A percentile compares a stretch with the other conserved stretches of the same genome.
phyloP scores from a whole-genome alignment of 35 echinoderm and acorn worm species.

The Ptychodera flava region DNA sequence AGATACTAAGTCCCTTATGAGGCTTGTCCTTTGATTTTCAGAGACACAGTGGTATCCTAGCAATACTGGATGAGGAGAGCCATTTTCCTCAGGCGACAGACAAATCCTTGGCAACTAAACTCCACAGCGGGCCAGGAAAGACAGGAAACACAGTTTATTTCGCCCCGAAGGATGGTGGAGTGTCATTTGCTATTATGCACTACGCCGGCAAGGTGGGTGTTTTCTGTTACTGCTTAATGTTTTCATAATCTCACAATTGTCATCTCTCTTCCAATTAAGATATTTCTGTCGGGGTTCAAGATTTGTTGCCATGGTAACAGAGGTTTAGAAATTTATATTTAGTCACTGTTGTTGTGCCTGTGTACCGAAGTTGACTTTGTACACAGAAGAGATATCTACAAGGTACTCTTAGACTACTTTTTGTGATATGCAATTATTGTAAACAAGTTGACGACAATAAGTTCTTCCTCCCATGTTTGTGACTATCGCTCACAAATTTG shows the following conservation, averaged over 20 bases:
- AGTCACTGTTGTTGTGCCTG: no score
- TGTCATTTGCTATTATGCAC: slow-evolving; percentile 69
- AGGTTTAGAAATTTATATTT: no score
- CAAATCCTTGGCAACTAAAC: slow-evolving; percentile 78
- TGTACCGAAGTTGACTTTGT: no score
- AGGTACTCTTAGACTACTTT: no score
- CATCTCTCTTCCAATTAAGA: background rate
- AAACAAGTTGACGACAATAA: no score
- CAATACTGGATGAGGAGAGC: slow-evolving; percentile 86
- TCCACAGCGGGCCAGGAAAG: slow-evolving; percentile 72
- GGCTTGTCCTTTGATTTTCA: slow-evolving; percentile 12
- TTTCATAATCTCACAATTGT: background rate
- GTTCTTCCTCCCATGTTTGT: no score
- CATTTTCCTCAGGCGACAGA: slow-evolving; percentile 78
- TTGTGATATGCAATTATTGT: no score
- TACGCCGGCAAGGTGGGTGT: slow-evolving; percentile 91
- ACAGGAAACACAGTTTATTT: slow-evolving; percentile 72
- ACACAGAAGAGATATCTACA: no score
- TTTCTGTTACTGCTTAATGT: background rate
- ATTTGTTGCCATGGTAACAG: no score
- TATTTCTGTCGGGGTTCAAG: no score
- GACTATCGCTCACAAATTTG: no score
- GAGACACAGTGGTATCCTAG: slow-evolving; percentile 80
- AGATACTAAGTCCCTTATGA: no score
- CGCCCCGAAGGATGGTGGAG: slow-evolving; percentile 66